Conservation (phyloP, 2,888 invertebrate species). For the Smittia aterrima region DNA sequence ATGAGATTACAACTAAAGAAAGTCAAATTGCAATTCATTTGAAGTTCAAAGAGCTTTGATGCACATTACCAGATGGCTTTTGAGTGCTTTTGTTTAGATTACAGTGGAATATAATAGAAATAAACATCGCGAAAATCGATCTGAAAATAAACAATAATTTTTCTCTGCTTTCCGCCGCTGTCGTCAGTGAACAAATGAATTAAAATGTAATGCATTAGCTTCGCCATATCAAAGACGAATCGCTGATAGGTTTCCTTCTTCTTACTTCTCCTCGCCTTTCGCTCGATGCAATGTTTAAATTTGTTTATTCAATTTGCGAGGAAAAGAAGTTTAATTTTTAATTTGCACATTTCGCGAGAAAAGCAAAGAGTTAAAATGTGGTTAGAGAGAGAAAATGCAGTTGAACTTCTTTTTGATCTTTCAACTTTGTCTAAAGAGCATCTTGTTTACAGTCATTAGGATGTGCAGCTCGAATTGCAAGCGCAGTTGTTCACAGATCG, state of each 20-base stretch:
- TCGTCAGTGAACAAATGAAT: conserved; percentile 17
- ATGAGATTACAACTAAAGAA: neutral
- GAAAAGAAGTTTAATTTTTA: conserved; percentile 34
- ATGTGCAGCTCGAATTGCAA: too few relatives aligned
- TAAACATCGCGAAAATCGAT: conserved; percentile 16
- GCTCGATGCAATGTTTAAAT: conserved; percentile 11
- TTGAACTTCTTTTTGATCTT: conserved; percentile 23
- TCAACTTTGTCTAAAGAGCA: conserved; percentile 22
- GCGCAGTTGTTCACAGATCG: too few relatives aligned
- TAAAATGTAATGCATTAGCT: conserved; percentile 31
- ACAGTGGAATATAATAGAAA: neutral
- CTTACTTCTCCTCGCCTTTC: neutral
- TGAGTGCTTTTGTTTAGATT: neutral
- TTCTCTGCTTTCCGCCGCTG: neutral
- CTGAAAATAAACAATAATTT: conserved; percentile 8
- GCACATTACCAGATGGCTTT: conserved; percentile 1
- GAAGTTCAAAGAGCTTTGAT: neutral
- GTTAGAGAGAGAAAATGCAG: conserved; percentile 5
- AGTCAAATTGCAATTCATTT: neutral
- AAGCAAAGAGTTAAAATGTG: conserved; percentile 9
- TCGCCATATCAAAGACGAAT: neutral
- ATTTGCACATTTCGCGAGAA: conserved; percentile 36
- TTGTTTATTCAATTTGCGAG: conserved; percentile 37
- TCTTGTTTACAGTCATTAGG: conserved; percentile 13
- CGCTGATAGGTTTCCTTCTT: neutral